Percentiles rank a stretch among this genome's conserved stretches.
Conservation (phyloP, 2,113 vertebrate genomes). For the Scytalopus superciliaris region DNA sequence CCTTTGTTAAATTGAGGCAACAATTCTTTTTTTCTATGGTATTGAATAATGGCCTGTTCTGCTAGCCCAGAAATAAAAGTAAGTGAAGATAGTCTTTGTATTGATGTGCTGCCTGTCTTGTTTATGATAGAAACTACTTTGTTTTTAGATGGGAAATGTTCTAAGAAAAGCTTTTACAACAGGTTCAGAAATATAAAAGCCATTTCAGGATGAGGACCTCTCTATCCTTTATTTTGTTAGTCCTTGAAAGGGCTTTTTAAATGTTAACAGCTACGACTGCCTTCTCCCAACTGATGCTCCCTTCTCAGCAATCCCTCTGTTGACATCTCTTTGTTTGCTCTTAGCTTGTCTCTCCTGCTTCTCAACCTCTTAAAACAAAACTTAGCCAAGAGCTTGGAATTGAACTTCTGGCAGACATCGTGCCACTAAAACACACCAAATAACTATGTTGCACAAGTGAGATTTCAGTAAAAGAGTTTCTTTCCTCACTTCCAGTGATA, state of each 20-base stretch:
- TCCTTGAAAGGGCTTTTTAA: constrained; percentile 76
- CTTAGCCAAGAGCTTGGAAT: neutral
- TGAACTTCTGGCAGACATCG: neutral
- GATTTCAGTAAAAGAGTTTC: neutral
- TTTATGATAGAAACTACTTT: constrained; percentile 58
- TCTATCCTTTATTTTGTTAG: constrained; percentile 73
- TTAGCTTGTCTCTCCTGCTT: constrained; percentile 18
- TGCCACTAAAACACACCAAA: neutral
- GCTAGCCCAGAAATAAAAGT: constrained; percentile 59
- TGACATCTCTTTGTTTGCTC: constrained; percentile 42
- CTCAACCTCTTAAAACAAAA: constrained; percentile 39
- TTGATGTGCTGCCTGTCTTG: constrained; percentile 44
- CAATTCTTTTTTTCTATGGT: neutral
- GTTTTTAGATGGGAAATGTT: constrained; percentile 44
- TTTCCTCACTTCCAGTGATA: neutral
- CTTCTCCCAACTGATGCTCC: constrained; percentile 41
- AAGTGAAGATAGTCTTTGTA: constrained; percentile 43
- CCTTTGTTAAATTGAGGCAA: neutral
- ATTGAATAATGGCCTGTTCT: constrained; percentile 39
- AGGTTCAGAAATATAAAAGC: constrained; percentile 75
- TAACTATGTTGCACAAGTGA: neutral
- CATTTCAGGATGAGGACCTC: constrained; percentile 69
- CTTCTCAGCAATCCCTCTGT: constrained; percentile 57
- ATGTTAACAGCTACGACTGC: constrained; percentile 67
- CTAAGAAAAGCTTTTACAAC: constrained; percentile 73